Conservation (phyloP, 1,140 invertebrate genomes). For the Drosophila miranda region DNA sequence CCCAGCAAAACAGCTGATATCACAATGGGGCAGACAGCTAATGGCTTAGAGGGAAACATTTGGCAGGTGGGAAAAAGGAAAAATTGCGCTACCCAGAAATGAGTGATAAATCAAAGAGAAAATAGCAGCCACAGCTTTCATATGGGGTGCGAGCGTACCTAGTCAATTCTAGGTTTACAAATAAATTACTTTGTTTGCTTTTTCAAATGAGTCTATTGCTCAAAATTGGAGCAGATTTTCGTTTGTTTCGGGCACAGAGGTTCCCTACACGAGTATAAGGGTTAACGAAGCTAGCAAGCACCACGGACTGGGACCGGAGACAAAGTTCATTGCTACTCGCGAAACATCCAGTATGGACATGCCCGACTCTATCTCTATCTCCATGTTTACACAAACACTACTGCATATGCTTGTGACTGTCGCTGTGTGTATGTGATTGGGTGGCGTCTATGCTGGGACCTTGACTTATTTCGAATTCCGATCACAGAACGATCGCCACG, state of each 20-base stretch:
- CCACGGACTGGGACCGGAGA: slow-evolving; percentile 9
- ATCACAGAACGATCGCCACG: slow-evolving; percentile 32
- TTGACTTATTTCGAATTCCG: slow-evolving; percentile 75
- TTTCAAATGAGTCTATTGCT: neutral
- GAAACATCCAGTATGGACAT: slow-evolving; percentile 17
- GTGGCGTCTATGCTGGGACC: slow-evolving; percentile 49
- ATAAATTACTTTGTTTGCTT: too few relatives aligned
- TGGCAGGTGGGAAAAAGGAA: slow-evolving; percentile 12
- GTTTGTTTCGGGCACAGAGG: neutral
- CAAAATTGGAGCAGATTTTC: neutral
- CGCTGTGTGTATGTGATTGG: slow-evolving; percentile 1
- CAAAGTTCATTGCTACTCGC: slow-evolving; percentile 66
- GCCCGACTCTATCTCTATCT: slow-evolving; percentile 31
- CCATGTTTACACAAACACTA: slow-evolving; percentile 15
- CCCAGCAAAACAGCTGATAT: slow-evolving; percentile 5
- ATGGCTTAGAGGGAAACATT: slow-evolving; percentile 11
- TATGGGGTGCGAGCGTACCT: neutral
- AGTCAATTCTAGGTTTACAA: too few relatives aligned
- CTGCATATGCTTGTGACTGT: slow-evolving; percentile 5
- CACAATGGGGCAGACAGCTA: neutral
- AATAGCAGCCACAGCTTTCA: neutral
- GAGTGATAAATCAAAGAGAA: neutral
- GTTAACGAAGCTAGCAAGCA: slow-evolving; percentile 49
- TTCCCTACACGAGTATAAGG: neutral
- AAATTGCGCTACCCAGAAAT: neutral